A percentile compares a stretch with the other conserved stretches of the same genome.
Evolutionary conservation across 2,797 vertebrate genomes (phyloP).

Genomic region (Cygnus olor): DNA sequence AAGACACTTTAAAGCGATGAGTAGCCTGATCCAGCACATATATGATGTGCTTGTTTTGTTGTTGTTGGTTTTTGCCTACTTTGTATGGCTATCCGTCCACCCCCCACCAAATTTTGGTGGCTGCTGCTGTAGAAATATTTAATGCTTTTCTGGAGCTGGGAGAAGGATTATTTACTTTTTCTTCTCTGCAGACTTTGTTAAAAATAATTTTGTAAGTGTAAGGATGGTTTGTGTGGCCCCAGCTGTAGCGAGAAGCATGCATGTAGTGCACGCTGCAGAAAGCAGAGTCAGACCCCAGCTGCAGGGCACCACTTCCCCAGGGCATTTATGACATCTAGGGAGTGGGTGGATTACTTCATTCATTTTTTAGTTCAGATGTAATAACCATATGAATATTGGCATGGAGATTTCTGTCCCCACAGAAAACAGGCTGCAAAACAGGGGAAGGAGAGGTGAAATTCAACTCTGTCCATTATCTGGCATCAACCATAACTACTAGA

Average conservation of each 20-base stretch:
- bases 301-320: neutral
- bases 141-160: neutral
- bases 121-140: neutral
- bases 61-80: neutral
- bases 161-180: neutral
- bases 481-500: neutral
- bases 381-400: slow-evolving; percentile 7
- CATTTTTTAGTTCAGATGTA: slow-evolving; percentile 37
- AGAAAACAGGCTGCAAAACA: slow-evolving; percentile 2
- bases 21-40: accelerated
- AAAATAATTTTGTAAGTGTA: neutral
- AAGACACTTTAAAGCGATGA: accelerated
- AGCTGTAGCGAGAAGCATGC: neutral
- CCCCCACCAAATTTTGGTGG: neutral
- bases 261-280: neutral
- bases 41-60: neutral
- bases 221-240: neutral
- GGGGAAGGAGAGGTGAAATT: neutral
- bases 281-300: neutral
- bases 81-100: neutral
- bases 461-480: neutral
- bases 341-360: slow-evolving; percentile 50
- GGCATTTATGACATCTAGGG: neutral
- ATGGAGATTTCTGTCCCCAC: neutral
- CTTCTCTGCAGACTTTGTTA: neutral